phyloP scores from a whole-genome alignment of 2,113 vertebrate species.

The Pavo muticus region DNA sequence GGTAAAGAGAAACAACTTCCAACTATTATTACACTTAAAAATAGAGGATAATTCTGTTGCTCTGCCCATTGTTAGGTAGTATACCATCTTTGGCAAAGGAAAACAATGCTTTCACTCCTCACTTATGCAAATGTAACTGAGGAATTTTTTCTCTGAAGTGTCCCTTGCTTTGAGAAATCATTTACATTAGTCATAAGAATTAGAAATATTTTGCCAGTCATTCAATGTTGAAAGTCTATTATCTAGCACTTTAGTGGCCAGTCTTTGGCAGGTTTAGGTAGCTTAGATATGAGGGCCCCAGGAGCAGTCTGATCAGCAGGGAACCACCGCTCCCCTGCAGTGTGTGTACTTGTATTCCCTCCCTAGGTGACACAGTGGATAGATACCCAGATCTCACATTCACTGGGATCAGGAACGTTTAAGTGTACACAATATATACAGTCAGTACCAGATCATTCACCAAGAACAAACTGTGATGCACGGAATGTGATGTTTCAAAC shows the following conservation, averaged over 20 bases:
- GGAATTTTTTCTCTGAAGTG: background rate
- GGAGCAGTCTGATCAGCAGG: background rate
- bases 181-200: background rate
- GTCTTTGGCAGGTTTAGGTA: background rate
- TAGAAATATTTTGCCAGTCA: background rate
- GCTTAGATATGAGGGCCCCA: background rate
- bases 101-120: background rate
- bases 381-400: background rate
- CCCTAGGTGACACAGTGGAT: rapidly evolving
- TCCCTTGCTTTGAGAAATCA: background rate
- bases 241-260: background rate
- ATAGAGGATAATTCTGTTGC: background rate
- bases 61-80: background rate
- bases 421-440: rapidly evolving
- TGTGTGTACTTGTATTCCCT: background rate
- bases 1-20: background rate
- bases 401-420: background rate
- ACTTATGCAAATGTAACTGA: background rate
- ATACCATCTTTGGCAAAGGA: background rate
- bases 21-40: background rate
- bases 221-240: background rate
- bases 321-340: background rate
- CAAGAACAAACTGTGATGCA: background rate
- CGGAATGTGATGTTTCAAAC: background rate
- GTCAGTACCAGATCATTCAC: background rate